Evolutionary conservation across 2,113 vertebrate species (phyloP).

Genomic region (Phalacrocorax aristotelis): DNA sequence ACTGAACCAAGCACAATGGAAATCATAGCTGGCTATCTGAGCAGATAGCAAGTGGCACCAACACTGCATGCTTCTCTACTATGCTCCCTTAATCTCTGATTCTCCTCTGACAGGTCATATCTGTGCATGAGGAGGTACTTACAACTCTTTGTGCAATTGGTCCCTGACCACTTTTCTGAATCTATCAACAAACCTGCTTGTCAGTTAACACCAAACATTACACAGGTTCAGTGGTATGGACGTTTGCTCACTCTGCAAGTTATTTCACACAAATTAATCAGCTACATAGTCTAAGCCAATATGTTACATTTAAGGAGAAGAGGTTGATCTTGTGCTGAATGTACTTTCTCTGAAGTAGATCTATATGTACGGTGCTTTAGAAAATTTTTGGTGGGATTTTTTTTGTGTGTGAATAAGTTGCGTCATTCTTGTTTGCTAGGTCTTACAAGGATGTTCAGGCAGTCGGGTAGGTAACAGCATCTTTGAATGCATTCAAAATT

Average conservation of each 20-base stretch:
- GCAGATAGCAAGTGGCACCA: background rate
- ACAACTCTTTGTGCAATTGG: background rate
- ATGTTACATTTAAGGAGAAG: background rate
- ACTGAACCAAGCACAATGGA: background rate
- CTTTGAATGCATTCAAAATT: background rate
- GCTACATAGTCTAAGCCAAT: background rate
- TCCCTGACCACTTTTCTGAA: background rate
- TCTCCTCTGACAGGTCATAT: background rate
- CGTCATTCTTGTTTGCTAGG: constrained; percentile 32
- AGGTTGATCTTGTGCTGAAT: background rate
- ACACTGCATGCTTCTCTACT: background rate
- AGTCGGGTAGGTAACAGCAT: constrained; percentile 47
- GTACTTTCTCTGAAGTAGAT: background rate
- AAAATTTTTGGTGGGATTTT: background rate
- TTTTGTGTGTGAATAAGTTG: background rate
- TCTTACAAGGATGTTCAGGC: constrained; percentile 67
- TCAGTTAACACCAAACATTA: background rate
- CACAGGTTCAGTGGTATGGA: background rate
- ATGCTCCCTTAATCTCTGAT: background rate
- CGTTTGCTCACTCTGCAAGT: background rate
- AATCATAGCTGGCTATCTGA: background rate
- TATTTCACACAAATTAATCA: background rate
- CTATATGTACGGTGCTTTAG: background rate
- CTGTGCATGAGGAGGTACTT: background rate
- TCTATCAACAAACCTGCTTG: background rate